phyloP scores from a whole-genome alignment of 2,113 vertebrate species.

The Mormoops blainvillei region DNA sequence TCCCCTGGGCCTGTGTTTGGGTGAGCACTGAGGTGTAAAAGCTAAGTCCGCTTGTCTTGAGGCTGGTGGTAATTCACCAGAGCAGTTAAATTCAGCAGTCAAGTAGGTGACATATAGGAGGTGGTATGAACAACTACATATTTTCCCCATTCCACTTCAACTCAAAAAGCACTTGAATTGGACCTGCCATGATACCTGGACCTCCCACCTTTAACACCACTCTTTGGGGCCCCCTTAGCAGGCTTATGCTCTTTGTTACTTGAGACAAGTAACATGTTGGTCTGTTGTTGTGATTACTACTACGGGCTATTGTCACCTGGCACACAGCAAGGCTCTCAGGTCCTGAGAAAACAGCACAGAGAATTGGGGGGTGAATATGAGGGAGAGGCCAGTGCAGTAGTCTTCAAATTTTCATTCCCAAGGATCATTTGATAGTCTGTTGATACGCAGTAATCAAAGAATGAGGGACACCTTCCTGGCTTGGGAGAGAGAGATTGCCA shows the following conservation, averaged over 20 bases:
- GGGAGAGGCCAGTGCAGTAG: neutral
- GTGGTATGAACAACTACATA: neutral
- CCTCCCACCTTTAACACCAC: neutral
- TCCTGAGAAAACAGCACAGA: neutral
- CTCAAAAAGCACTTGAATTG: neutral
- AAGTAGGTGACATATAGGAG: neutral
- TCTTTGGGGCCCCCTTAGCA: neutral
- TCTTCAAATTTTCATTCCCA: neutral
- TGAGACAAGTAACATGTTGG: neutral
- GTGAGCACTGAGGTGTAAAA: slow-evolving; percentile 14
- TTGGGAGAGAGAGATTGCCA: neutral
- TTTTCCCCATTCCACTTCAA: neutral
- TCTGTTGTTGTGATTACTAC: neutral
- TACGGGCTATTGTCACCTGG: neutral
- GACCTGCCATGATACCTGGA: neutral
- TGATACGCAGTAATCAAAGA: neutral
- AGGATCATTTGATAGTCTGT: neutral
- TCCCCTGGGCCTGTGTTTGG: neutral
- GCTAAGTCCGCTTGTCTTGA: accelerated
- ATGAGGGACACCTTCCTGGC: neutral
- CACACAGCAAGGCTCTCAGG: neutral
- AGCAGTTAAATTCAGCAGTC: neutral
- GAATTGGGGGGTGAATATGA: neutral
- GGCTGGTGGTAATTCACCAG: neutral
- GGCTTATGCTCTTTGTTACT: neutral